Percentiles rank a stretch among this genome's conserved stretches.
Conservation (phyloP, 2,113 vertebrate genomes). For the Colinus virginianus region DNA sequence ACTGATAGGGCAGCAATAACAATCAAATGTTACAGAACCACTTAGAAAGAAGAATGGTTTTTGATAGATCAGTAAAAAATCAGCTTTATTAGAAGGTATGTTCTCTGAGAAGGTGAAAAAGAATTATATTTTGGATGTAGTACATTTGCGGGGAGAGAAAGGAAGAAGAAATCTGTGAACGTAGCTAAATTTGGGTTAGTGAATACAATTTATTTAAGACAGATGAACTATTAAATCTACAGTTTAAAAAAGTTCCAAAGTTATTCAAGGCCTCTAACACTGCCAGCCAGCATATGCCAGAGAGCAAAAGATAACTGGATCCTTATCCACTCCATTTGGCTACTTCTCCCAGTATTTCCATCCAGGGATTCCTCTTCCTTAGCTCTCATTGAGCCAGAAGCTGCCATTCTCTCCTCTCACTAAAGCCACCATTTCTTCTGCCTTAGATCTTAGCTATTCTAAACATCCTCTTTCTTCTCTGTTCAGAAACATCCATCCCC, state of each 20-base stretch:
- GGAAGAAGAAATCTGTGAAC: not conserved
- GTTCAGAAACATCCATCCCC: not conserved
- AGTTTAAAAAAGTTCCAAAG: not conserved
- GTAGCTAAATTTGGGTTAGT: not conserved
- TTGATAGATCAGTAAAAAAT: not conserved
- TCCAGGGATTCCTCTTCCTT: not conserved
- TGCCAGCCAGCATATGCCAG: not conserved
- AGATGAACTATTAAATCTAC: not conserved
- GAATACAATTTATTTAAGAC: slow-evolving; percentile 11
- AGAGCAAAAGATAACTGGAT: slow-evolving; percentile 5
- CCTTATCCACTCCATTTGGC: slow-evolving; percentile 23
- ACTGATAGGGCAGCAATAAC: not conserved
- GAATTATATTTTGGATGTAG: not conserved
- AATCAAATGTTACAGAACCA: not conserved
- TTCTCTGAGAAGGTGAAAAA: not conserved
- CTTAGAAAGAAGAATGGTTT: not conserved
- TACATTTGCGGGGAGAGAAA: not conserved
- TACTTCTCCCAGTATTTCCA: not conserved
- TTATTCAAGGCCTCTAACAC: slow-evolving; percentile 33
- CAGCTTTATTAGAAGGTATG: not conserved
- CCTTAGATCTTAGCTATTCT: not conserved
- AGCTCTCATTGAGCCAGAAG: not conserved
- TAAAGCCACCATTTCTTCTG: slow-evolving; percentile 2
- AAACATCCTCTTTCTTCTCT: slow-evolving; percentile 29
- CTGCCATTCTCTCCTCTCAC: not conserved